Percentiles rank a stretch among this genome's conserved stretches.
phyloP scores from a whole-genome alignment of 2,888 invertebrate genomes.

The Mythimna vitellina region DNA sequence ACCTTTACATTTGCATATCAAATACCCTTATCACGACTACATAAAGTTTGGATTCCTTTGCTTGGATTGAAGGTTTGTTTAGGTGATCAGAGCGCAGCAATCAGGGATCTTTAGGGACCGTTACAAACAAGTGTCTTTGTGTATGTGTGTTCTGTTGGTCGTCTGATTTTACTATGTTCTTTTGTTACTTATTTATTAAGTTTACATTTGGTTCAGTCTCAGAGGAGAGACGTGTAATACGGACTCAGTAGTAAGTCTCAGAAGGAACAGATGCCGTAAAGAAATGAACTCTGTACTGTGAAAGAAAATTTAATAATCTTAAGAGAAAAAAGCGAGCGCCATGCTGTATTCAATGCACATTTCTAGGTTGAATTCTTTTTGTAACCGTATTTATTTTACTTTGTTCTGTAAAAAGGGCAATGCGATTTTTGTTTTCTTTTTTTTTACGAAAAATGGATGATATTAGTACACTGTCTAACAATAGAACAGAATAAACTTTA shows the following conservation, averaged over 20 bases:
- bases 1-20: constrained; percentile 55
- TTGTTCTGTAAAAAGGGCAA: constrained; percentile 1
- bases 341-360: constrained; percentile 30
- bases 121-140: constrained; percentile 73
- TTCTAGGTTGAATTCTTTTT: constrained; percentile 23
- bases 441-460: constrained; percentile 12
- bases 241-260: constrained; percentile 18
- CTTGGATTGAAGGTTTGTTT: constrained; percentile 25
- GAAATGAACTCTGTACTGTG: constrained; percentile 38
- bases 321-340: constrained; percentile 8
- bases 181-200: constrained; percentile 62
- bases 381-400: constrained; percentile 27
- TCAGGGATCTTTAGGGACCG: constrained; percentile 74
- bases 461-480: no score
- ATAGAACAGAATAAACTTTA: no score
- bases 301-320: constrained; percentile 48
- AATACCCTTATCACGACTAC: background rate
- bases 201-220: constrained; percentile 52
- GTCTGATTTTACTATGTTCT: constrained; percentile 52
- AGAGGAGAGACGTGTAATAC: constrained; percentile 15
- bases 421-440: background rate
- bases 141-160: constrained; percentile 58
- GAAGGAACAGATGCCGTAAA: constrained; percentile 32
- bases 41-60: constrained; percentile 58
- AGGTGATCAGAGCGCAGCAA: constrained; percentile 68